Evolutionary conservation across 2,113 vertebrate species (phyloP).

Genomic region (Romanogobio albipinnatus): DNA sequence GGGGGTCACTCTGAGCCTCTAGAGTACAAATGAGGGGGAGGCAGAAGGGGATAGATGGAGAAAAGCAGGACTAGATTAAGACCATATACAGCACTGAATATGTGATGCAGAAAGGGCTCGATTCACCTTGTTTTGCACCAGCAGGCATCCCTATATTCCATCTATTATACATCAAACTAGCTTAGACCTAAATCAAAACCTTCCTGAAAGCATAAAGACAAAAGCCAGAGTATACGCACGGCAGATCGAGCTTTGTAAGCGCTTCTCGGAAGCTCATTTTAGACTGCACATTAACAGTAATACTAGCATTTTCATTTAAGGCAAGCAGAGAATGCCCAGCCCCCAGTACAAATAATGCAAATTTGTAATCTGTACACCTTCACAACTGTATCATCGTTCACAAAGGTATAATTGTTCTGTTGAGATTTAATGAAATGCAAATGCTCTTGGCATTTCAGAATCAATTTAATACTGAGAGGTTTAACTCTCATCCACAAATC

Average conservation of each 20-base stretch:
- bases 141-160: slow-evolving; percentile 26
- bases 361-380: slow-evolving; percentile 52
- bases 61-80: slow-evolving; percentile 25
- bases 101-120: slow-evolving; percentile 6
- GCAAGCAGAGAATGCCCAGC: not conserved
- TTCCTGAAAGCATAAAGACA: slow-evolving; percentile 18
- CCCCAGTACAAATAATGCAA: slow-evolving; percentile 29
- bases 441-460: slow-evolving; percentile 55
- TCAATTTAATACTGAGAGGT: slow-evolving; percentile 61
- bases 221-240: not conserved
- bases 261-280: not conserved
- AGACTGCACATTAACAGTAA: not conserved
- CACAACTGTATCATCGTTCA: slow-evolving; percentile 38
- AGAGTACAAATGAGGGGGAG: slow-evolving; percentile 35
- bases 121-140: slow-evolving; percentile 43
- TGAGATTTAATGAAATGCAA: slow-evolving; percentile 61
- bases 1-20: slow-evolving; percentile 41
- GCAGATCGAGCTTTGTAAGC: slow-evolving; percentile 1
- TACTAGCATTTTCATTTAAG: not conserved
- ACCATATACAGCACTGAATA: slow-evolving; percentile 14
- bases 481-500: slow-evolving; percentile 61
- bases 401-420: slow-evolving; percentile 55
- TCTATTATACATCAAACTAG: slow-evolving; percentile 43
- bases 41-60: not conserved
- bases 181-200: slow-evolving; percentile 39